Conservation (phyloP, 2,888 invertebrate species). For the Mythimna impura region DNA sequence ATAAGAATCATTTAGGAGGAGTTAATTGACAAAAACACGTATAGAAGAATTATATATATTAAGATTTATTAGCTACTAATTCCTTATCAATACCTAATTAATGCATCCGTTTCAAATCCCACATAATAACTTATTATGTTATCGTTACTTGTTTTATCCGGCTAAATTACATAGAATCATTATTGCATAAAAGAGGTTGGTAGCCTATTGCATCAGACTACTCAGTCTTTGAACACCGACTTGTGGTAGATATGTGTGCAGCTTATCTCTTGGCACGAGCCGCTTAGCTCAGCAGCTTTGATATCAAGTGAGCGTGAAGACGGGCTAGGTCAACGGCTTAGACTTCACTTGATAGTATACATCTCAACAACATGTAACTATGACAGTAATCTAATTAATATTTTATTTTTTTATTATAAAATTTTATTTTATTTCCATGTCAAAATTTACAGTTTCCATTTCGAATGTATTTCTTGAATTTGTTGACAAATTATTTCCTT, state of each 20-base stretch:
- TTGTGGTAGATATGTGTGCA: neutral
- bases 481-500: too few relatives aligned
- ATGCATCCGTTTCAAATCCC: neutral
- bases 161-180: neutral
- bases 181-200: neutral
- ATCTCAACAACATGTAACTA: neutral
- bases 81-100: neutral
- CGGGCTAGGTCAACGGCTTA: neutral
- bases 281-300: slow-evolving; percentile 15
- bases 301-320: neutral
- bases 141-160: neutral
- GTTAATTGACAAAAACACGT: too few relatives aligned
- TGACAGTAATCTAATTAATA: too few relatives aligned
- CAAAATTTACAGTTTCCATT: too few relatives aligned
- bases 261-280: slow-evolving; percentile 13
- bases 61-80: neutral
- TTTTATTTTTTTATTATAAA: too few relatives aligned
- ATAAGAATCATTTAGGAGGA: too few relatives aligned
- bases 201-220: neutral
- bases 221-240: neutral
- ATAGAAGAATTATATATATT: too few relatives aligned
- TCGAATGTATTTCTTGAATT: too few relatives aligned
- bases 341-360: neutral
- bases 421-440: too few relatives aligned
- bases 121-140: neutral